Base-by-base conservation (phyloP, 2,797 vertebrate genomes). In the Anomalospiza imberbis region DNA sequence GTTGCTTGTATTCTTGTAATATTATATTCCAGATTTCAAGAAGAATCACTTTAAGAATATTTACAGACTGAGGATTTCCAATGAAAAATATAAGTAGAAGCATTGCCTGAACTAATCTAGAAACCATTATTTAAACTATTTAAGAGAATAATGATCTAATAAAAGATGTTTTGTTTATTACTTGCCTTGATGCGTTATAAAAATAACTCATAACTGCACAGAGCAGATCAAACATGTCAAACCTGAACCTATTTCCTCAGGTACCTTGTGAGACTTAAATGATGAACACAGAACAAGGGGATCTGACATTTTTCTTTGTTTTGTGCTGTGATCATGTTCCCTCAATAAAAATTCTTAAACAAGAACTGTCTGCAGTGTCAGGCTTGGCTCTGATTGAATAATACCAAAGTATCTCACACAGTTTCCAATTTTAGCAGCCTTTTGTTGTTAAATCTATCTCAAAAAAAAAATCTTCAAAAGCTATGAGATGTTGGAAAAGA, bases 341-440 rank as follows among this genome's bases (percentile, higher is more conserved):
- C 88, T 93, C 75, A 88, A 60, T 85, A 47, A 10, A 91, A 92
- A 22, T 88, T 85, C 84, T 95, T 83, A 68, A 96, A 78, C 74
- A 93, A 94, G 89, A 94, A 38, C 62, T 88, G 79, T 94, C 94
- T 94, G 58, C 47, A 36, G 62, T 42, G 68, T 83, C 91, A 86
- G 66, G 81, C 84, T 88, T 85, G 75, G 9, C 61, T 95, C 50
- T 1, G 0, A 57, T 15, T 63, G 54, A 83, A 61, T 36, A 87
- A 89, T 72, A 93, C 47, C 38, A 7, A 93, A 87, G 44, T 54
- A 68, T 74, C 65, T 93, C 81, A 83, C 71, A 65, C 36, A 51
- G 66, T 74, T 94, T 80, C 94, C 65, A 85, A 85, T 95, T 96
- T 95, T 95, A 95, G 84, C 54, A 87, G 28, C 50, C 91, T 91